phyloP scores from a whole-genome alignment of 1,140 invertebrate species.

The Oryctes rhinoceros region DNA sequence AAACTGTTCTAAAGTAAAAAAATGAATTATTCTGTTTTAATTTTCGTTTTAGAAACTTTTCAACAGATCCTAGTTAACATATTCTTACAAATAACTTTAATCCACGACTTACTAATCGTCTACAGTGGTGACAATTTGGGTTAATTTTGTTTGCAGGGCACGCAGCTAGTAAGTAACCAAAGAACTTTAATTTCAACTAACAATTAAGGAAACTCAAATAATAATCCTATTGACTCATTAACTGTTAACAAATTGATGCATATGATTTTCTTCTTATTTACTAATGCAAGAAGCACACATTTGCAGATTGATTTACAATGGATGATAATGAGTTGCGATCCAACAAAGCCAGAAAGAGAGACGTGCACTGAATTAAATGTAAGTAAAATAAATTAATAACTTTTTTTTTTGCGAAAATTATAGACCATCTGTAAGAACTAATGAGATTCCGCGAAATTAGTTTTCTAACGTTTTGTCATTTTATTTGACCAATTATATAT shows the following conservation, averaged over 20 bases:
- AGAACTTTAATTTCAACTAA: background rate
- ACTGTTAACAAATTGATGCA: background rate
- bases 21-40: no score
- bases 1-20: no score
- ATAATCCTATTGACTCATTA: background rate
- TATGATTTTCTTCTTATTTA: background rate
- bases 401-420: no score
- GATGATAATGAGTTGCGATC: conserved; percentile 82
- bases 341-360: conserved; percentile 73
- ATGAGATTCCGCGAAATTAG: no score
- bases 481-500: no score
- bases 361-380: conserved; percentile 76
- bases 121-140: background rate
- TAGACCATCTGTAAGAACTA: no score
- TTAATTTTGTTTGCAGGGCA: conserved; percentile 40
- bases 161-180: conserved; percentile 44
- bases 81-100: background rate
- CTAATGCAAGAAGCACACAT: background rate
- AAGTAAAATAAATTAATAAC: conserved; percentile 49
- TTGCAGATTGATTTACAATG: conserved; percentile 81
- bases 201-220: background rate
- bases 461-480: no score
- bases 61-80: background rate
- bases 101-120: background rate
- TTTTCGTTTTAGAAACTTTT: background rate